These are phyloP conservation scores for Eulemur coronatus DNA, from an alignment of 2,797 vertebrate genomes.

Conservation along the genomic window DNA sequence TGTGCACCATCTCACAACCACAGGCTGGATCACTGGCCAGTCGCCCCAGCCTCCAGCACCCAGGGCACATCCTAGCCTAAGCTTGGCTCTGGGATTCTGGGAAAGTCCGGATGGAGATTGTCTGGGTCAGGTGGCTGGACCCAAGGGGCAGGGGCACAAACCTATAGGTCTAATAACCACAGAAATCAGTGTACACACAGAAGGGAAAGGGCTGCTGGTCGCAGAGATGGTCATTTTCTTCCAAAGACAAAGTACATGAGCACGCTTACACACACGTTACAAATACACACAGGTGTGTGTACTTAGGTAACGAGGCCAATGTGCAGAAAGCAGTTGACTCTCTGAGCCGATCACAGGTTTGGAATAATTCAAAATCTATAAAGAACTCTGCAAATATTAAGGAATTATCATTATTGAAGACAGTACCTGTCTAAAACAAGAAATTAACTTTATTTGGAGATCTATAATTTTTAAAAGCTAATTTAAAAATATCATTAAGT, in stretches of 20 bases:
- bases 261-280: background rate
- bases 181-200: background rate
- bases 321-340: background rate
- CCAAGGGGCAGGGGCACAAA: background rate
- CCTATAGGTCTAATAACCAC: background rate
- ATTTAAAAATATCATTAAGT: background rate
- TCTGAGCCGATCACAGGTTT: background rate
- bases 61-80: background rate
- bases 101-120: background rate
- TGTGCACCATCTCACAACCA: background rate
- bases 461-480: background rate
- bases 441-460: background rate
- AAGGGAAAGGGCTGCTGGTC: background rate
- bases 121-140: background rate
- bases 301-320: background rate
- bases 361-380: background rate
- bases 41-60: too few species aligned
- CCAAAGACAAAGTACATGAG: background rate
- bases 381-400: background rate
- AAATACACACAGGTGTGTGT: background rate
- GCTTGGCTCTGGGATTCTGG: background rate
- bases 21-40: background rate
- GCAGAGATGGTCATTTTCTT: background rate
- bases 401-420: background rate
- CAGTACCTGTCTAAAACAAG: background rate